phyloP scores from a whole-genome alignment of 1,140 invertebrate species.

The Metaphire vulgaris region DNA sequence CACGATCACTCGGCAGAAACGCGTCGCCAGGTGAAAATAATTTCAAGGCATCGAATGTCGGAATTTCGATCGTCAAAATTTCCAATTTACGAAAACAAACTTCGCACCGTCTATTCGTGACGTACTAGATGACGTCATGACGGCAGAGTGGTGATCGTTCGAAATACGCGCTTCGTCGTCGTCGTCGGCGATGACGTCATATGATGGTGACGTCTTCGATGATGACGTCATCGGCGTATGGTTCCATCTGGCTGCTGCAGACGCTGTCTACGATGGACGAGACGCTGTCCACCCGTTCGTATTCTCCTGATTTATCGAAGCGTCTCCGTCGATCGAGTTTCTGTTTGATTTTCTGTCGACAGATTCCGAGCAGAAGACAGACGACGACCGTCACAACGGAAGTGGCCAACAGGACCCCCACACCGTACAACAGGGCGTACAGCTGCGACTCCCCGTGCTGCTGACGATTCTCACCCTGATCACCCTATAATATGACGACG shows the following conservation, averaged over 20 bases:
- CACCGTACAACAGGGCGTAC: neutral
- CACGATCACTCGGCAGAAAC: no score
- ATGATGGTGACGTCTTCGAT: neutral
- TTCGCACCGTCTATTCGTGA: no score
- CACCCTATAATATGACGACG: no score
- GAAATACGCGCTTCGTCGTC: no score
- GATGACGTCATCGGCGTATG: neutral
- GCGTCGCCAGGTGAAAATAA: no score
- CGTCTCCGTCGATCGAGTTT: neutral
- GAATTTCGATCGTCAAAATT: no score
- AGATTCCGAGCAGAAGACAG: neutral
- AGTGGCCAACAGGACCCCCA: neutral
- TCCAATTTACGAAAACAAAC: no score
- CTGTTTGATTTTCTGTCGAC: neutral
- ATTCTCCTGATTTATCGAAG: constrained; percentile 6
- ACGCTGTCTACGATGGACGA: constrained; percentile 9
- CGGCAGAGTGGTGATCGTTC: no score
- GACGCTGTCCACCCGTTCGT: constrained; percentile 7
- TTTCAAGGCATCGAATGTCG: no score
- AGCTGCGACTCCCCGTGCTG: neutral
- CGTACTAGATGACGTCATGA: no score
- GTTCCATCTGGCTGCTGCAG: constrained; percentile 3
- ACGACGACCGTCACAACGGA: neutral
- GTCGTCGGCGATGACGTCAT: neutral
- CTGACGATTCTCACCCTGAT: neutral